Percentiles rank a stretch among this genome's conserved stretches.
These are phyloP conservation scores for Rhagonycha lutea DNA, from an alignment of 2,888 invertebrate species.

Conservation along the genomic window DNA sequence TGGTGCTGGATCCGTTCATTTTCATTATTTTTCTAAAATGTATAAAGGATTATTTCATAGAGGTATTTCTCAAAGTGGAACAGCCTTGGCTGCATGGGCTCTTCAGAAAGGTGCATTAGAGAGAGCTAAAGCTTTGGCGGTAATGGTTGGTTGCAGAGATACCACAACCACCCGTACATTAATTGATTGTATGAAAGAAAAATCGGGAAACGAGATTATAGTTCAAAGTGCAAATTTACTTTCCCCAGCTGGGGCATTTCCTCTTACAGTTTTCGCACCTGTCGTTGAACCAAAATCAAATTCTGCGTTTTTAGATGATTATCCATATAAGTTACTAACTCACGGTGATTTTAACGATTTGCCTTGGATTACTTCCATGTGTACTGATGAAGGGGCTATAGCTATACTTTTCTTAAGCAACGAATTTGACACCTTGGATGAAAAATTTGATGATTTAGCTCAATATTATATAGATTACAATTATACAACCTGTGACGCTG, in stretches of 20 bases:
- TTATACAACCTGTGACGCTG: not conserved
- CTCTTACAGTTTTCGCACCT: conserved; percentile 40
- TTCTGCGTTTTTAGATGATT: conserved; percentile 66
- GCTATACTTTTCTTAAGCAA: not conserved
- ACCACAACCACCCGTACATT: conserved; percentile 58
- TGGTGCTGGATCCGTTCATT: conserved; percentile 72
- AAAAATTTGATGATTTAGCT: not conserved
- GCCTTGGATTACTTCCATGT: conserved; percentile 70
- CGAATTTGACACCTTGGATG: not conserved
- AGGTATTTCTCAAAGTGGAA: conserved; percentile 71
- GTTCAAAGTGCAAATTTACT: conserved; percentile 60
- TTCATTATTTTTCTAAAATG: conserved; percentile 67
- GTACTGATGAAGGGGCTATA: conserved; percentile 73
- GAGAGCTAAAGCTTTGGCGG: conserved; percentile 63
- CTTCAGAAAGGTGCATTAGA: conserved; percentile 59
- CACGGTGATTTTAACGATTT: conserved; percentile 63
- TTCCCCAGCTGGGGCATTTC: conserved; percentile 62
- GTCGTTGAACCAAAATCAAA: conserved; percentile 36
- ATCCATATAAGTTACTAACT: conserved; percentile 65
- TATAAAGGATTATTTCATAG: conserved; percentile 61
- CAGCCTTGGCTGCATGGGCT: conserved; percentile 61
- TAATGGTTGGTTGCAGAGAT: conserved; percentile 65
- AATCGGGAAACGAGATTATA: conserved; percentile 62
- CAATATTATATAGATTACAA: not conserved
- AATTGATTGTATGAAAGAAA: conserved; percentile 63